Percentiles rank a stretch among this genome's conserved stretches.
These are phyloP conservation scores for Pollenia griseotomentosa DNA, from an alignment of 2,888 invertebrate genomes.

Conservation along the genomic window DNA sequence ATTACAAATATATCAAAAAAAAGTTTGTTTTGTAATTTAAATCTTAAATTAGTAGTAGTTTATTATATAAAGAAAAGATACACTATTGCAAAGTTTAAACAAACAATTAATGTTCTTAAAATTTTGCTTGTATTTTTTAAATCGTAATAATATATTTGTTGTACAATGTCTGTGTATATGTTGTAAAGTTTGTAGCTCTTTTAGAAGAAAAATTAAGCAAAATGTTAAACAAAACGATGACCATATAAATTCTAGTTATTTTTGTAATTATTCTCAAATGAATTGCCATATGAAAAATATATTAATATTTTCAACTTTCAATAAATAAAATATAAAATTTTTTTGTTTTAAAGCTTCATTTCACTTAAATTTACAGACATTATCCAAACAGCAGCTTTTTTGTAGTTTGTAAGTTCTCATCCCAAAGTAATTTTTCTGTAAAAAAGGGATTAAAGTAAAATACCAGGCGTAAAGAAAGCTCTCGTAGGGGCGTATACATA, in stretches of 20 bases:
- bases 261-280: slow-evolving; percentile 71
- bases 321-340: slow-evolving; percentile 57
- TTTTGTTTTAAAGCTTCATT: neutral
- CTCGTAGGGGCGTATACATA: too few relatives aligned
- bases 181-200: slow-evolving; percentile 59
- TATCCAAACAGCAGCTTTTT: too few relatives aligned
- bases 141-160: slow-evolving; percentile 18
- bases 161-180: slow-evolving; percentile 60
- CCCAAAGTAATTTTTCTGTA: too few relatives aligned
- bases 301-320: slow-evolving; percentile 69
- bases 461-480: too few relatives aligned
- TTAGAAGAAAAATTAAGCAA: slow-evolving; percentile 27
- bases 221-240: slow-evolving; percentile 42
- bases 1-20: neutral
- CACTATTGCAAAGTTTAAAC: slow-evolving; percentile 42
- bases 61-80: slow-evolving; percentile 17
- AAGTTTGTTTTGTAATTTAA: slow-evolving; percentile 47
- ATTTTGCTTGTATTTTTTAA: slow-evolving; percentile 49
- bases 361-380: too few relatives aligned
- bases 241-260: slow-evolving; percentile 70
- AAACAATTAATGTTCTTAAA: slow-evolving; percentile 20
- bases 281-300: slow-evolving; percentile 71
- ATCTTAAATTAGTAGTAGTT: slow-evolving; percentile 29
- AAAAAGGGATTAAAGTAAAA: too few relatives aligned
- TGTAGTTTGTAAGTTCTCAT: too few relatives aligned